Evolutionary conservation across 1,140 invertebrate species (phyloP), one percentile per base, ranked within the genome.

Genomic region (Ceratosolen fusciceps): DNA sequence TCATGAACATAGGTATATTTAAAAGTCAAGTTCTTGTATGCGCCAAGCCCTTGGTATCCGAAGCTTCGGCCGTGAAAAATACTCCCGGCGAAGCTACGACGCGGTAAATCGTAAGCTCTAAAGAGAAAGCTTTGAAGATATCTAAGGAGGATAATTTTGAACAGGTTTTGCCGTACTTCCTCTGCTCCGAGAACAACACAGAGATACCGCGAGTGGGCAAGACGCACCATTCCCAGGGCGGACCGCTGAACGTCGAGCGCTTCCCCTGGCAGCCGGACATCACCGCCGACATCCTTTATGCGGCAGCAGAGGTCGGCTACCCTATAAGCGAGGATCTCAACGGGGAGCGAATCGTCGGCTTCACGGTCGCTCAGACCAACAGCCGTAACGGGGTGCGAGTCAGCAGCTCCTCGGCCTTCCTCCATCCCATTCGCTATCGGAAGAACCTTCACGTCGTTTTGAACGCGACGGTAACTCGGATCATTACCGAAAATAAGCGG

Each of bases 401-500:
- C 81, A 95, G 93, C 82, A 93, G 93, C 31, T 91, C 94, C 0
- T 86, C 91, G 80, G 94, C 93, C 0, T 96, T 94, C 84, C 86
- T 96, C 0, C 86, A 92, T 16, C 94, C 94, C 2, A 16, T 83
- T 0, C 86, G 93, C 12, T 82, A 92, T 60, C 88, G 94, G 26
- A 88, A 88, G 0, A 97, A 97, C 89, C 90, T 97, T 0, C 92
- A 96, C 80, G 88, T 96, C 0, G 86, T 92, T 39, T 82, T 95
- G 0, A 94, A 95, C 80, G 92, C 95, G 0, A 92, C 94, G 3
- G 95, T 89, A 0, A 94, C 93, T 0, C 93, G 92, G 83, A 87
- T 93, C 16, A 77, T 92, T 1, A 91, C 95, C 73, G 92, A 95
- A 77, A 84, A 90, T 34, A 71, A 81, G 4, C 91, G 89, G 8